These are phyloP conservation scores for Mormyrops attenuatus DNA, from an alignment of 2,797 vertebrate genomes.

Conservation along the genomic window DNA sequence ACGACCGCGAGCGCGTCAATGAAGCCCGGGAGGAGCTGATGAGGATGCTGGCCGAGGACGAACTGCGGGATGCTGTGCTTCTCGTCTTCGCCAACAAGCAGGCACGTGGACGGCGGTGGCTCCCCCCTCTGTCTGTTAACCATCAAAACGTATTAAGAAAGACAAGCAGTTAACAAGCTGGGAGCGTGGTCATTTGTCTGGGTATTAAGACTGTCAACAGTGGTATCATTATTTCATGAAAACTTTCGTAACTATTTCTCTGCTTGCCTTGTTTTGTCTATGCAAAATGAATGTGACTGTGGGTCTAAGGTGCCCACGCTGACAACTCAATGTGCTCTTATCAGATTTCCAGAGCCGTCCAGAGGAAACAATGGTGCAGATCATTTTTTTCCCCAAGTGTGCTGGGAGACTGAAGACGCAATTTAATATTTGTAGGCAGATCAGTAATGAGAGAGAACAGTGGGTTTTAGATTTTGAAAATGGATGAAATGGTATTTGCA, in stretches of 20 bases:
- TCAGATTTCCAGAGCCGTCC: not conserved
- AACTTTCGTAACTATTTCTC: not conserved
- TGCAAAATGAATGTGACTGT: not conserved
- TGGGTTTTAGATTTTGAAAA: not conserved
- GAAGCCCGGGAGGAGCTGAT: slow-evolving; percentile 93
- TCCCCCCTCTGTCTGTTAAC: not conserved
- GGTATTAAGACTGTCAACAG: not conserved
- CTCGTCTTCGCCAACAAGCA: slow-evolving; percentile 96
- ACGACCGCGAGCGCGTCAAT: slow-evolving; percentile 88
- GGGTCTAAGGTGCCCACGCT: not conserved
- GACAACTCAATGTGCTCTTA: not conserved
- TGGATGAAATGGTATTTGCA: slow-evolving; percentile 1
- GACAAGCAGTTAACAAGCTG: not conserved
- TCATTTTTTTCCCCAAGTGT: not conserved
- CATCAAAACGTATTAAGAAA: not conserved
- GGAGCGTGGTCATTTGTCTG: not conserved
- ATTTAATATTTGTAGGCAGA: not conserved
- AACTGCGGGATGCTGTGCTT: slow-evolving; percentile 87
- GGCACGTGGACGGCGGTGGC: slow-evolving; percentile 49
- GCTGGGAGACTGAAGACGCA: not conserved
- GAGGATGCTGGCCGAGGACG: slow-evolving; percentile 95
- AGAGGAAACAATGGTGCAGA: not conserved
- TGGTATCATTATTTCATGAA: not conserved
- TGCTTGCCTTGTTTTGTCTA: not conserved
- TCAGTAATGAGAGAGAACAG: not conserved